Conservation (phyloP, 2,888 invertebrate genomes). For the Apodemia mormo region DNA sequence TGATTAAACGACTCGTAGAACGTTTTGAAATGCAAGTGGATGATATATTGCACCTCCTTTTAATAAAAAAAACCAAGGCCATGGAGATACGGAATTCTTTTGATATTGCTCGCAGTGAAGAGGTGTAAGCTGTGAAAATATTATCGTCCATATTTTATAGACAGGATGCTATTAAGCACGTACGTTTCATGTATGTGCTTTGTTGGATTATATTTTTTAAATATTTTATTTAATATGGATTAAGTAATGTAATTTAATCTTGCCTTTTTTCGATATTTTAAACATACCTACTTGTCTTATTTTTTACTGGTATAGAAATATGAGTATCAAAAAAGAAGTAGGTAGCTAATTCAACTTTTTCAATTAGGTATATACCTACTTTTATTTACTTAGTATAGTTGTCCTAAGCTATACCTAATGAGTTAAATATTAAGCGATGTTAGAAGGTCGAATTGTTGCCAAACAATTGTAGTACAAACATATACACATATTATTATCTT, state of each 20-base stretch:
- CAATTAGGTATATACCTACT: no score
- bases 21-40: constrained; percentile 30
- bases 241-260: background rate
- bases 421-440: no score
- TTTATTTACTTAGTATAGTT: no score
- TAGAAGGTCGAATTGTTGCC: no score
- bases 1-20: constrained; percentile 37
- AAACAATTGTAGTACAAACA: no score
- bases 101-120: constrained; percentile 1
- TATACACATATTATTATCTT: no score
- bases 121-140: background rate
- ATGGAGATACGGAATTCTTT: constrained; percentile 7
- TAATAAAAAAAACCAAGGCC: constrained; percentile 28
- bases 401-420: no score
- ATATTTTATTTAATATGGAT: background rate
- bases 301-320: no score
- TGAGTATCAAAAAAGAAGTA: no score
- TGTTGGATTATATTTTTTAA: background rate
- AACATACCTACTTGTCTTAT: no score
- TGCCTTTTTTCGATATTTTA: background rate
- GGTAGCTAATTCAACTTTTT: no score
- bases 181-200: background rate
- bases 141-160: constrained; percentile 11
- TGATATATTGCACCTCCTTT: constrained; percentile 30
- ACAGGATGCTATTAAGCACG: constrained; percentile 3